These are phyloP conservation scores for Prionchulus punctatus DNA, from an alignment of 2,888 invertebrate genomes.

Conservation along the genomic window DNA sequence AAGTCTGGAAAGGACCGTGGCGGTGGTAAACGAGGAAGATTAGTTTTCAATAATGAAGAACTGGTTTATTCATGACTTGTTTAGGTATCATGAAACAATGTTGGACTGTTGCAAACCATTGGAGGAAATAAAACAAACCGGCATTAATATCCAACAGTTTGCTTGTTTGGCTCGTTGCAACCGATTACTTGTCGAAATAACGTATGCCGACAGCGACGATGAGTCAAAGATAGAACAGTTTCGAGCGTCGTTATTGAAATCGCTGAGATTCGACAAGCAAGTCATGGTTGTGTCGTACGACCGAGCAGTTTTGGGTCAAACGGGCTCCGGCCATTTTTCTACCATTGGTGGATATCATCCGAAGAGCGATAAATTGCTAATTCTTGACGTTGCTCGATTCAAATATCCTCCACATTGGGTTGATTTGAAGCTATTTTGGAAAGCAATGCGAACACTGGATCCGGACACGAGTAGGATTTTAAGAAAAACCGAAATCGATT, in stretches of 20 bases:
- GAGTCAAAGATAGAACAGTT: slow-evolving; percentile 6
- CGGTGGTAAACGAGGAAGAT: slow-evolving; percentile 21
- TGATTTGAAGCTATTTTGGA: slow-evolving; percentile 23
- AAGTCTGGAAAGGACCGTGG: slow-evolving; percentile 35
- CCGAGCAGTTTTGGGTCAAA: slow-evolving; percentile 29
- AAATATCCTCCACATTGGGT: slow-evolving; percentile 38
- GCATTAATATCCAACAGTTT: slow-evolving; percentile 33
- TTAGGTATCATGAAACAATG: slow-evolving; percentile 35
- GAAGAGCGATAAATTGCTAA: slow-evolving; percentile 27
- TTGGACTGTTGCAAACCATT: slow-evolving; percentile 35
- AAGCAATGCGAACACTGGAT: slow-evolving; percentile 32
- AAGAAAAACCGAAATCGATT: too few species aligned
- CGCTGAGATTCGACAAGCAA: slow-evolving; percentile 19
- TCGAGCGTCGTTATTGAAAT: slow-evolving; percentile 15
- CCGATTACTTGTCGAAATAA: slow-evolving; percentile 19
- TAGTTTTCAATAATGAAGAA: neutral
- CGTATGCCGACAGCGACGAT: neutral
- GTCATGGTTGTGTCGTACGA: slow-evolving; percentile 32
- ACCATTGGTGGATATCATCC: slow-evolving; percentile 35
- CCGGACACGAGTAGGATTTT: slow-evolving; percentile 16
- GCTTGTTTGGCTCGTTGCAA: slow-evolving; percentile 34
- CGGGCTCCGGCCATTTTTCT: slow-evolving; percentile 35
- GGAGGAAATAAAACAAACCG: slow-evolving; percentile 23
- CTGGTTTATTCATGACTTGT: neutral
- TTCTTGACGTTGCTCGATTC: slow-evolving; percentile 36